These are phyloP conservation scores for Castor canadensis DNA, from an alignment of 2,113 vertebrate genomes.

Conservation along the genomic window DNA sequence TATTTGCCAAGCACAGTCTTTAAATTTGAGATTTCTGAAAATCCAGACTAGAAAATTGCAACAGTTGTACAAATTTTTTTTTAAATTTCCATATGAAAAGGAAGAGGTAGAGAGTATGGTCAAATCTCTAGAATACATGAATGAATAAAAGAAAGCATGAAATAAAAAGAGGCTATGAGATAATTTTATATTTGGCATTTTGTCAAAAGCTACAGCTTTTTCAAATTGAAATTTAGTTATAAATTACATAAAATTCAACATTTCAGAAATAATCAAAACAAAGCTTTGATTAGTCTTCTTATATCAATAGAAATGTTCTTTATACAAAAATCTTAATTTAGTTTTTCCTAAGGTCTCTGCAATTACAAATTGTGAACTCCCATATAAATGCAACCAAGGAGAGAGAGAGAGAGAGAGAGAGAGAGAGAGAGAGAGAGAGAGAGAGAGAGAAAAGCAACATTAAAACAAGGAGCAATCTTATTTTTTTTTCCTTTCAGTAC, in stretches of 20 bases:
- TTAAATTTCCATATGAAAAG: neutral
- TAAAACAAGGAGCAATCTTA: neutral
- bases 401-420: neutral
- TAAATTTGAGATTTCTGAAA: neutral
- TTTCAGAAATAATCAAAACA: neutral
- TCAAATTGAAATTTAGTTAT: neutral
- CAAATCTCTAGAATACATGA: neutral
- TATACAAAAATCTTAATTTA: neutral
- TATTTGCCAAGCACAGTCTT: neutral
- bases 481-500: too few relatives aligned
- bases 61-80: neutral
- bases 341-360: neutral
- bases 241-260: neutral
- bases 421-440: neutral
- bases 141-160: neutral
- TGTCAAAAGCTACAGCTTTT: neutral
- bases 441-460: neutral
- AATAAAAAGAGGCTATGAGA: neutral
- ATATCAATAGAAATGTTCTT: neutral
- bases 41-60: neutral
- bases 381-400: neutral
- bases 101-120: neutral
- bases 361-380: neutral
- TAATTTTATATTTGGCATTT: neutral
- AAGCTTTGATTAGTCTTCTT: neutral